Evolutionary conservation across 2,113 vertebrate genomes (phyloP), one percentile per base, ranked within the genome.

Genomic region (Hippocampus comes): DNA sequence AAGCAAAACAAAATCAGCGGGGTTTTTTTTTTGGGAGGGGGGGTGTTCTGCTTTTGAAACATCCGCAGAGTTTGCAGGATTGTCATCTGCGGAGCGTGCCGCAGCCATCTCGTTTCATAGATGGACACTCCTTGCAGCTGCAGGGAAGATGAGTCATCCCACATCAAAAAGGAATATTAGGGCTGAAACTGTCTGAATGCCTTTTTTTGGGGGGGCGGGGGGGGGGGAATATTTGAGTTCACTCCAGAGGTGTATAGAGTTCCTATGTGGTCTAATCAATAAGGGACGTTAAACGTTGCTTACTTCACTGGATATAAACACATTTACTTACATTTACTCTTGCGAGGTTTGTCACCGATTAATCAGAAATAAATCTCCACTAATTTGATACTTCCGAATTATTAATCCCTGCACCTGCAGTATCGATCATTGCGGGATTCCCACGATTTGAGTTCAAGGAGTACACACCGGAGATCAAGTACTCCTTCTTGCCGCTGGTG

Each of bases 401-500:
- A 38, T 38, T 34, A 38, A 38, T 38, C 34, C 34, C 34, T 38
- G 34, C 34, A 38, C 34, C 5, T 6, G 34, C 34, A 38, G 51
- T 53, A 21, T 20, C 15, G 20, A 53, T 53, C 20, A 23, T 23
- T 23, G 21, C 4, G 5, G 23, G 55, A 51, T 21, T 51, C 18
- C 49, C 49, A 18, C 6, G 18, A 8, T 6, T 21, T 0, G 1
- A 14, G 9, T 60, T 17, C 6, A 60, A 18, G 18, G 21, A 46
- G 8, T 7, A 70, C 85, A 70, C 76, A 98, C 97, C 97, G 94
- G 97, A 94, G 2, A 99, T 98, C 83, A 99, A 89, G 85, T 99
- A 98, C 9, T 98, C 97, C 89, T 98, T 99, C 91, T 97, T 98
- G 66, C 96, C 96, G 9, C 88, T 93, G 30, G 93, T 90, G 75